Conservation (phyloP, 2,797 vertebrate genomes). For the Clarias platycephalus region DNA sequence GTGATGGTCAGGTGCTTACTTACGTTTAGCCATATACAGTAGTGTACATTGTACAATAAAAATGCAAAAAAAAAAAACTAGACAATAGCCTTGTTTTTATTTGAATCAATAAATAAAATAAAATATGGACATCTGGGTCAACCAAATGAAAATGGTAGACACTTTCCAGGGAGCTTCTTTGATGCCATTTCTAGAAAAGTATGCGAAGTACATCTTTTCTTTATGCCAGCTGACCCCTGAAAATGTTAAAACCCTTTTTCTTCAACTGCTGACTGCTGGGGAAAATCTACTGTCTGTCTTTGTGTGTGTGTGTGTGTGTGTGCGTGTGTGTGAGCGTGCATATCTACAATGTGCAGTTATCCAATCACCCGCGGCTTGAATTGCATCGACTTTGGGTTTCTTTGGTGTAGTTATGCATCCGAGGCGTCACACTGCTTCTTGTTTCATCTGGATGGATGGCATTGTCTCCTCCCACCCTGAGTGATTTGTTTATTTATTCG, state of each 20-base stretch:
- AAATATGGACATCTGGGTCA: neutral
- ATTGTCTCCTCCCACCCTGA: slow-evolving; percentile 61
- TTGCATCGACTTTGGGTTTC: slow-evolving; percentile 35
- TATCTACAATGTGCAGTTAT: neutral
- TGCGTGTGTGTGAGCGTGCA: too few species aligned
- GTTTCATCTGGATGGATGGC: slow-evolving; percentile 43
- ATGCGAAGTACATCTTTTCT: too few species aligned
- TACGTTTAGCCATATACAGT: neutral
- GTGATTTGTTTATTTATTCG: slow-evolving; percentile 72
- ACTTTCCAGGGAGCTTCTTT: neutral
- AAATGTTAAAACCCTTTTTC: too few species aligned
- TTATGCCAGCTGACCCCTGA: too few species aligned
- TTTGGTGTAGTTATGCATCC: slow-evolving; percentile 2
- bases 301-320: too few species aligned
- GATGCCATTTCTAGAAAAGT: neutral
- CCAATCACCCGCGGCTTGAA: slow-evolving; percentile 8
- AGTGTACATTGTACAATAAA: neutral
- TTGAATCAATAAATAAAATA: neutral
- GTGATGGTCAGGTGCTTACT: neutral
- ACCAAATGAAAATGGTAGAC: neutral
- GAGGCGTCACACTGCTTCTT: slow-evolving; percentile 8
- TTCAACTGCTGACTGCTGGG: too few species aligned
- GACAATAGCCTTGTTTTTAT: neutral
- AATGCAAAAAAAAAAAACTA: neutral
- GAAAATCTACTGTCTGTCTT: too few species aligned